Evolutionary conservation across 2,888 invertebrate genomes (phyloP).

Genomic region (Odontothrips loti): DNA sequence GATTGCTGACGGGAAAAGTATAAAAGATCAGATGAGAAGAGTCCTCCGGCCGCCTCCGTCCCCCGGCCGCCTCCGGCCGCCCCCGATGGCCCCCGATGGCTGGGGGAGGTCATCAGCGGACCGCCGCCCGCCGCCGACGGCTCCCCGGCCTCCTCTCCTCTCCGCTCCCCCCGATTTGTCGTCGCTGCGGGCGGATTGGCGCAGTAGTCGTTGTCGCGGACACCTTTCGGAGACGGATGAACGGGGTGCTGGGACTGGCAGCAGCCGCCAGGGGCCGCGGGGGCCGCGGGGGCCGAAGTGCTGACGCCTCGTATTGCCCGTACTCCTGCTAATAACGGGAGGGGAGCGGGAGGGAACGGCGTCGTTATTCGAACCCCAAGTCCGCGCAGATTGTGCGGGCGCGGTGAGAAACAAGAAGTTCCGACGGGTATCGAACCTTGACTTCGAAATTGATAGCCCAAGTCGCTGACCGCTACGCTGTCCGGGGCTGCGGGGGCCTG

Average conservation of each 20-base stretch:
- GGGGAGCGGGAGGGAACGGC: too few relatives aligned
- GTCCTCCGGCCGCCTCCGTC: background rate
- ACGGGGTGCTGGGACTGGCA: background rate
- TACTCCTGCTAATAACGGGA: background rate
- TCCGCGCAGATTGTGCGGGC: too few relatives aligned
- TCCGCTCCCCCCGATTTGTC: background rate
- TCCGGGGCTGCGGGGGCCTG: too few relatives aligned
- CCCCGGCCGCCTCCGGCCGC: background rate
- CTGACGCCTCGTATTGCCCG: background rate
- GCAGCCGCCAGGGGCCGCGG: background rate
- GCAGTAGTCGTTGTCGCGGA: background rate
- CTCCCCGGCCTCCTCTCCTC: background rate
- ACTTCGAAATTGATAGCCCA: too few relatives aligned
- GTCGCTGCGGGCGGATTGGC: background rate
- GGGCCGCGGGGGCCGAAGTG: background rate
- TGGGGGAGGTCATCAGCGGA: background rate
- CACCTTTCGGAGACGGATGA: background rate
- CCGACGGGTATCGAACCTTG: too few relatives aligned
- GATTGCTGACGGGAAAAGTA: slow-evolving; percentile 10
- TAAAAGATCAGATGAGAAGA: slow-evolving; percentile 2
- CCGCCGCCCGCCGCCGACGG: background rate
- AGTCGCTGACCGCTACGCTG: too few relatives aligned
- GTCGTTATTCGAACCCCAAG: too few relatives aligned
- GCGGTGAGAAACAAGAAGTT: too few relatives aligned
- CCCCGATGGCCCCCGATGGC: too few relatives aligned